Evolutionary conservation across 92 coral and sea anemone species (phyloP), one percentile per base, ranked within the genome.

Genomic region (Porites rus): DNA sequence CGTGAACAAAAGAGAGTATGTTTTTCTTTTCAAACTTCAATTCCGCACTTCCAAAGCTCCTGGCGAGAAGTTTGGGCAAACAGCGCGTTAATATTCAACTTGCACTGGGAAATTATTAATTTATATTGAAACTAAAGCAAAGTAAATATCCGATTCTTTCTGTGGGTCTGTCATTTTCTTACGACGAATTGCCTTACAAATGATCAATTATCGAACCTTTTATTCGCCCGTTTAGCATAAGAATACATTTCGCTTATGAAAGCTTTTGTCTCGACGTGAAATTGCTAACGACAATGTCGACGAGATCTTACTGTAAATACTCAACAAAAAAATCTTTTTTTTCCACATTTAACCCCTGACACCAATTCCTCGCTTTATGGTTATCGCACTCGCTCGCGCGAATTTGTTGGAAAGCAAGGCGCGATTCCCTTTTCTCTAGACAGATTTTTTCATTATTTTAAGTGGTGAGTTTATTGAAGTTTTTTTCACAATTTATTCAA

Each of bases 201-300:
- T 95, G 98, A 97, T 95, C 99, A 97, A 97, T 97, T 97, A 97
- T 86, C 91, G 76, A 79, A 86, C 89, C 98, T 85, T 95, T 93
- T 91, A 93, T 95, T 88, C 89, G 84, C 82, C 88, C 88, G 93
- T 89, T 97, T 97, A 92, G 94, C 99, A 95, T 95, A 87, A 95
- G 95, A 97, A 97, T 95, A 78, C 95, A 65, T 77, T 86, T 79
- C 85, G 94, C 96, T 87, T 88, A 92, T 90, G 94, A 92, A 78
- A 82, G 80, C 91, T 92, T 95, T 94, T 88, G 94, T 93, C 94
- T 88, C 92, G 65, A 68, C 91, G 87, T 93, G 93, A 93, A 89
- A 95, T 95, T 86, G 87, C 87, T 85, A 87, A 88, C 93, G 78
- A 88, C 87, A 92, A 93, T 72, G 87, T 38, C 46, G 46, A 84